Base-by-base conservation (phyloP, 2,888 invertebrate species). In the Hirtodrosophila cameraria region DNA sequence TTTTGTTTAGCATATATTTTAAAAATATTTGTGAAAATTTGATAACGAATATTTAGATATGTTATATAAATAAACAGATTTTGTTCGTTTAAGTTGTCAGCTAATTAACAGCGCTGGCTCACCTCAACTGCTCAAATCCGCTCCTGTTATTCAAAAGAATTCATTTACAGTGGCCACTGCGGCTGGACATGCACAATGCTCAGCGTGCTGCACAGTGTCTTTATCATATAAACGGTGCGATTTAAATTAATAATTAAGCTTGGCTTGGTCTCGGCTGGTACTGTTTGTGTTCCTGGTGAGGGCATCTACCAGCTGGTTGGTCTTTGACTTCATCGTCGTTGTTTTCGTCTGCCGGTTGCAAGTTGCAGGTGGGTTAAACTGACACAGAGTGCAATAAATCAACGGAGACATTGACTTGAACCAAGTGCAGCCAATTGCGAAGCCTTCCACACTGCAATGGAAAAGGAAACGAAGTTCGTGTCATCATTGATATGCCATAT, bases 171-270 rank as follows among this genome's bases (percentile, higher is more conserved):
- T 28, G 30, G 45, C 13, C 16, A 12, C 46, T 39, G 36, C 12
- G 16, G 23, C 48, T 63, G 68, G 58, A 63, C 82, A 79, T 79
- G 82, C 85, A 81, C 85, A 81, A 71, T 75, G 79, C 82, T 67
- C 79, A 74, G 75, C 75, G 82, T n/a, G n/a, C n/a, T n/a, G 85
- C 68, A 81, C 65, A 71, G 67, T 75, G 70, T 79, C 76, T 83
- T 83, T 86, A 82, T 83, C 81, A 86, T 86, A 82, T 86, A 84
- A 83, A 83, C 86, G 86, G 76, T 69, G 73, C 84, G 84, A 78
- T 86, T 83, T 86, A 83, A 86, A 86, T 82, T 84, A 84, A 86
- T 86, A 83, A 86, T 83, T 80, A 84, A 77, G 57, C 58, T 35
- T 16, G 42, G 55, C 58, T 60, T 48, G 55, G 11, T 31, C 53